Conservation (phyloP, 1,140 invertebrate genomes). For the Aphelinus atriplicis region DNA sequence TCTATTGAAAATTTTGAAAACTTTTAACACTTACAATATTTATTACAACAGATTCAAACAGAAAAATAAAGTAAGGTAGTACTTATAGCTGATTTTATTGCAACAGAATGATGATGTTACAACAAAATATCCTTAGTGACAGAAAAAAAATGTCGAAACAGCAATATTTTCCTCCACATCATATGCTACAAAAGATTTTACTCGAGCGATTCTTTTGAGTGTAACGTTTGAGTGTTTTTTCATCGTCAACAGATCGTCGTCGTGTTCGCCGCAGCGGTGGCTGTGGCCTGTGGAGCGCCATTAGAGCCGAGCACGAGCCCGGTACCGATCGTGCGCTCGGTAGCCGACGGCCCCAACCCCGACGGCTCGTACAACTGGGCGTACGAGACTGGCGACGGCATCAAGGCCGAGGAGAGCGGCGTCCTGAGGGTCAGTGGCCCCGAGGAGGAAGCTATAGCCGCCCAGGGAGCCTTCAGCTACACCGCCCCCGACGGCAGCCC, state of each 20-base stretch:
- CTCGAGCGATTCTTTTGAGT: no score
- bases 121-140: no score
- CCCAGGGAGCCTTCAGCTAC: slow-evolving; percentile 75
- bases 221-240: no score
- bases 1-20: no score
- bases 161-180: no score
- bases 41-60: no score
- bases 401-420: slow-evolving; percentile 65
- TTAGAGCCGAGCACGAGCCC: slow-evolving; percentile 38
- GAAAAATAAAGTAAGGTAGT: no score
- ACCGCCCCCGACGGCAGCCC: slow-evolving; percentile 72
- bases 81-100: no score
- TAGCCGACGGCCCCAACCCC: slow-evolving; percentile 62
- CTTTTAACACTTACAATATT: no score
- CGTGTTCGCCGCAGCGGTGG: not conserved
- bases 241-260: not conserved
- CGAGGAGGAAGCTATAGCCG: slow-evolving; percentile 67
- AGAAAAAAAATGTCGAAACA: no score
- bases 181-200: no score
- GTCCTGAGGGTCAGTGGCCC: slow-evolving; percentile 72
- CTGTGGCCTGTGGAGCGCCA: not conserved
- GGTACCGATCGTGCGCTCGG: slow-evolving; percentile 65
- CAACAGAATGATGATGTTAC: no score
- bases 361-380: slow-evolving; percentile 64
- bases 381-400: slow-evolving; percentile 73